These are phyloP conservation scores for Abramis brama DNA, from an alignment of 2,113 vertebrate species.

Conservation along the genomic window DNA sequence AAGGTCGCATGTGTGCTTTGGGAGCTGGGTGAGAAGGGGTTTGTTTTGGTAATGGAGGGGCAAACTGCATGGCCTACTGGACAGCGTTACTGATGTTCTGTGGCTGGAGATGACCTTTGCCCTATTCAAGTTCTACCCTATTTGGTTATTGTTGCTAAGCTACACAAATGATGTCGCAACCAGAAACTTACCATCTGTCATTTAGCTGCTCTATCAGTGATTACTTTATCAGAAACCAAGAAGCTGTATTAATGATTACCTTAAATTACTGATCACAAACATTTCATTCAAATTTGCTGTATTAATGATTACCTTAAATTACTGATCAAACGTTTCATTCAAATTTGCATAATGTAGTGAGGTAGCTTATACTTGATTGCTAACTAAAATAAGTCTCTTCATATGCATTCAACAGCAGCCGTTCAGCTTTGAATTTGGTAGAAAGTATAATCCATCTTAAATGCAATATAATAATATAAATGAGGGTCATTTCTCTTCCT, in stretches of 20 bases:
- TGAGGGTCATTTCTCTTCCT: background rate
- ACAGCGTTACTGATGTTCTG: constrained; percentile 56
- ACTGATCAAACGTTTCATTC: background rate
- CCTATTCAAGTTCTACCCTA: constrained; percentile 59
- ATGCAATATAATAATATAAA: background rate
- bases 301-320: constrained; percentile 1
- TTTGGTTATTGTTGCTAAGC: constrained; percentile 35
- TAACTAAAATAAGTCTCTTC: background rate
- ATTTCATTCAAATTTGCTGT: background rate
- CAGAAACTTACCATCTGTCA: constrained; percentile 24
- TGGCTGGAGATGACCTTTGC: constrained; percentile 60
- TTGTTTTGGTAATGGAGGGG: constrained; percentile 49
- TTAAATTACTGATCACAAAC: background rate
- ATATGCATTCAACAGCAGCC: background rate
- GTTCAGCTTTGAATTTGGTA: background rate
- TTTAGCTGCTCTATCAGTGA: constrained; percentile 7
- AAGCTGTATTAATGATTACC: background rate
- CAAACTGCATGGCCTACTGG: constrained; percentile 46
- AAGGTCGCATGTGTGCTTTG: background rate
- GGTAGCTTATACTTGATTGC: background rate
- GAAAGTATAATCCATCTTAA: background rate
- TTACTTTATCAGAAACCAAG: background rate
- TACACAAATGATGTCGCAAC: background rate
- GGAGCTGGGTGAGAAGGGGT: background rate
- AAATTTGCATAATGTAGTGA: background rate